Base-by-base conservation (phyloP, 2,888 invertebrate genomes). In the Dendrolimus houi region DNA sequence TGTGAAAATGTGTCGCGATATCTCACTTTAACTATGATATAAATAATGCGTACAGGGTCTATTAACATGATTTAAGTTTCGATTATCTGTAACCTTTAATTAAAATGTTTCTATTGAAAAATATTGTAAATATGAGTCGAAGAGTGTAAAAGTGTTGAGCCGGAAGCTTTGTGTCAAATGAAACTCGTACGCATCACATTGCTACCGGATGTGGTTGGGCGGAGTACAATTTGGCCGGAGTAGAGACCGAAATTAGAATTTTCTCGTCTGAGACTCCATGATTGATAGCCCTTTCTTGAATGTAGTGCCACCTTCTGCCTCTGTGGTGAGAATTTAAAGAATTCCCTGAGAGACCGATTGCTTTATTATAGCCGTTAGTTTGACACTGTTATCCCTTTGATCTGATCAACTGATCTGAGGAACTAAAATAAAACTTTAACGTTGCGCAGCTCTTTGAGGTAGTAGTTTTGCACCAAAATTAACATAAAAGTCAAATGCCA, bases 121-220 rank as follows among this genome's bases (percentile, higher is more conserved):
- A 17, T 17, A 17, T 17, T 17, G 17, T 17, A 17, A 17, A 17
- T 17, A 17, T 17, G 17, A 17, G 3, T 17, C 1, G 17, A 17
- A 17, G 17, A 17, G 17, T 17, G 17, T 17, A 17, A 17, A 47
- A 75, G 65, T 69, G 75, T 73, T 68, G 74, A 71, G 67, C 73
- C 79, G 85, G 84, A 85, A 79, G 81, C 70, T 63, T 63, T 71
- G 71, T 75, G 72, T 75, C 76, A 75, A 67, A 66, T 65, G 74
- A 76, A 68, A 64, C 71, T 71, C 73, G 58, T 65, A 69, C 71
- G 74, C 74, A 69, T 72, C 74, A 68, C 70, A 66, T 72, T 67
- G 66, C 71, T 62, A 68, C 79, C 82, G 83, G 84, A 84, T 79
- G 80, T 70, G 66, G 65, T 64, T 60, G 68, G 73, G 68, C 66